A percentile compares a stretch with the other conserved stretches of the same genome.
phyloP scores from a whole-genome alignment of 1,140 invertebrate genomes.

The Anastatus disparis region DNA sequence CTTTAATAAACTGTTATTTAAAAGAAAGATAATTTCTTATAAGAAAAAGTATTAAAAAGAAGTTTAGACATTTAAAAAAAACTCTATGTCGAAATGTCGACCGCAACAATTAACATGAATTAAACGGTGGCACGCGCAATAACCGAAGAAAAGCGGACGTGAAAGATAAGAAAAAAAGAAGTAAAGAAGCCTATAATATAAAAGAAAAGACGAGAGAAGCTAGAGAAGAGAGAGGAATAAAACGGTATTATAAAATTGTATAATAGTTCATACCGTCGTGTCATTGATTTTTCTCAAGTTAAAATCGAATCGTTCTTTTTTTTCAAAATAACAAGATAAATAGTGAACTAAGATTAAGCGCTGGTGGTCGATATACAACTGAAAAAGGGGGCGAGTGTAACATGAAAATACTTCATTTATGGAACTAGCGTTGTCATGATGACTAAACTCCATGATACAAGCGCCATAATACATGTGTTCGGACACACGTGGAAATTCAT shows the following conservation, averaged over 20 bases:
- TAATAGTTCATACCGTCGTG: conserved; percentile 45
- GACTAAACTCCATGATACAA: no score
- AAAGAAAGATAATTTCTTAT: no score
- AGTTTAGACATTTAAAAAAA: no score
- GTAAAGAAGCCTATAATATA: no score
- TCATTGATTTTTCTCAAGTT: conserved; percentile 60
- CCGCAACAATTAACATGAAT: neutral
- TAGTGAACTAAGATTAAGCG: conserved; percentile 56
- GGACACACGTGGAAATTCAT: conserved; percentile 19
- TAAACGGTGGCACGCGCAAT: neutral
- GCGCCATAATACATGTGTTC: conserved; percentile 40
- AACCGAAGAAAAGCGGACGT: conserved; percentile 7
- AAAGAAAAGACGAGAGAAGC: no score
- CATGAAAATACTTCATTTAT: no score
- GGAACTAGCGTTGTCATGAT: conserved; percentile 57
- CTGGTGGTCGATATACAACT: conserved; percentile 58
- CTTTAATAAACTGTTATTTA: no score
- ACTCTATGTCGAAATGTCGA: no score
- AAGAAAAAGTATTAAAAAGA: no score
- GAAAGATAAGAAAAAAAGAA: conserved; percentile 39
- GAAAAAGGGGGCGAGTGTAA: no score
- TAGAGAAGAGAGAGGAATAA: conserved; percentile 34
- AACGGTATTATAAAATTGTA: no score
- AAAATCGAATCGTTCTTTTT: conserved; percentile 60
- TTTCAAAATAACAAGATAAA: conserved; percentile 62